Evolutionary conservation across 2,113 vertebrate species (phyloP).

Genomic region (Rhabdomys dilectus): DNA sequence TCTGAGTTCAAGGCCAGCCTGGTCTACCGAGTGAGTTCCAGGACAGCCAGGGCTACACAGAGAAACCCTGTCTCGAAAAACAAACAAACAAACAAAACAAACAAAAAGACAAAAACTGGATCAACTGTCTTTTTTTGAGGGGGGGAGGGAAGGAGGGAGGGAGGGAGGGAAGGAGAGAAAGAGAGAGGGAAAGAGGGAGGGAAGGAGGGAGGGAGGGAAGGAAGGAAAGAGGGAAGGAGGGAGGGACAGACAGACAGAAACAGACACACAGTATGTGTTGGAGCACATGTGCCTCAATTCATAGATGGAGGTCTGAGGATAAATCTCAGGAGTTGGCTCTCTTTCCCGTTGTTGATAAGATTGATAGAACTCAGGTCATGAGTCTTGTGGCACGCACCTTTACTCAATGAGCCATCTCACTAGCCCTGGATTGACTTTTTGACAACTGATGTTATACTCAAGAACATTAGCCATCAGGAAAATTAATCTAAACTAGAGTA

Average conservation of each 20-base stretch:
- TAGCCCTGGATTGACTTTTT: constrained; percentile 3
- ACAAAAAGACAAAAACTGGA: neutral
- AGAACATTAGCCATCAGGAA: constrained; percentile 43
- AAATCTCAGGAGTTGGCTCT: neutral
- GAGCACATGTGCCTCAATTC: neutral
- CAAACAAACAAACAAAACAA: too few species aligned
- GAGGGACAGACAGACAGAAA: neutral
- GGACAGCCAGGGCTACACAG: too few species aligned
- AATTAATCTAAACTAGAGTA: constrained; percentile 40
- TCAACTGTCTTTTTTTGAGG: neutral
- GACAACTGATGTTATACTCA: constrained; percentile 43
- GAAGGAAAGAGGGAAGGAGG: too few species aligned
- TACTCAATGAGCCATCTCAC: neutral
- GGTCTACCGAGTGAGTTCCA: too few species aligned
- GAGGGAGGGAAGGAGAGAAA: too few species aligned
- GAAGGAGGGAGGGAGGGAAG: too few species aligned
- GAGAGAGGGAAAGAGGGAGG: too few species aligned
- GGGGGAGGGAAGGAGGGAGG: too few species aligned
- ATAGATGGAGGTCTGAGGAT: neutral
- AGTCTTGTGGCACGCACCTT: neutral
- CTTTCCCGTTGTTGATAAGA: neutral
- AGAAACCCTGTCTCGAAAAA: too few species aligned
- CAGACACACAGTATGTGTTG: neutral
- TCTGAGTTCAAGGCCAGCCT: too few species aligned
- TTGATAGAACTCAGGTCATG: neutral